A percentile compares a stretch with the other conserved stretches of the same genome.
Conservation (phyloP, 2,113 vertebrate species). For the Eulemur macaco region DNA sequence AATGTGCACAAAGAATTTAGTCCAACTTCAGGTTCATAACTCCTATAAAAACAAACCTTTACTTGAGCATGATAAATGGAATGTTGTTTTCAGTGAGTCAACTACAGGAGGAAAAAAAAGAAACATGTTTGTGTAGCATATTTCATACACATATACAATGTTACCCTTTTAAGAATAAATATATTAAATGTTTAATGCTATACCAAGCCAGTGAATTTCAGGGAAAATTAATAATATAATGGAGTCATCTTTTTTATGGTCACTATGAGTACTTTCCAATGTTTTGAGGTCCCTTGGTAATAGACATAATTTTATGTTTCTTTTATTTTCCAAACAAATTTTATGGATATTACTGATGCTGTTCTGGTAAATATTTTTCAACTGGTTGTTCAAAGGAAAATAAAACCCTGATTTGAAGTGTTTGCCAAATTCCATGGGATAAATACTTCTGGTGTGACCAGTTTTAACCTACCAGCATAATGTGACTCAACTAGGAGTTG, state of each 20-base stretch:
- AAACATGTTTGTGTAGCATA: background rate
- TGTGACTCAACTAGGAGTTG: background rate
- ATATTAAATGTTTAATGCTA: background rate
- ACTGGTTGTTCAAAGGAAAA: background rate
- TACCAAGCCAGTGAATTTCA: background rate
- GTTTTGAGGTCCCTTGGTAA: background rate
- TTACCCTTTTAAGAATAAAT: background rate
- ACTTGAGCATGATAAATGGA: background rate
- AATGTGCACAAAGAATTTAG: background rate
- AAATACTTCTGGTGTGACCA: background rate
- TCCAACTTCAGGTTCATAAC: background rate
- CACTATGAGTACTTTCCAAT: background rate
- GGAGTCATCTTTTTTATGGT: background rate
- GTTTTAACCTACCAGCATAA: background rate
- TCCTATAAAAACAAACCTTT: background rate
- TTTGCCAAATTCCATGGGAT: conserved; percentile 1
- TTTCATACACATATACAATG: background rate
- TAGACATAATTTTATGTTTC: conserved; percentile 2
- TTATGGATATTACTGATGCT: conserved; percentile 15
- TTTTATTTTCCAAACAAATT: conserved; percentile 17
- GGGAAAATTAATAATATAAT: background rate
- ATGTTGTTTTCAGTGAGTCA: background rate
- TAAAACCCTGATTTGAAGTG: background rate
- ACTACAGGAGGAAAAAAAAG: background rate
- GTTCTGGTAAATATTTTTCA: conserved; percentile 46